These are phyloP conservation scores for Synaphobranchus kaupii DNA, from an alignment of 2,797 vertebrate genomes.

Conservation along the genomic window DNA sequence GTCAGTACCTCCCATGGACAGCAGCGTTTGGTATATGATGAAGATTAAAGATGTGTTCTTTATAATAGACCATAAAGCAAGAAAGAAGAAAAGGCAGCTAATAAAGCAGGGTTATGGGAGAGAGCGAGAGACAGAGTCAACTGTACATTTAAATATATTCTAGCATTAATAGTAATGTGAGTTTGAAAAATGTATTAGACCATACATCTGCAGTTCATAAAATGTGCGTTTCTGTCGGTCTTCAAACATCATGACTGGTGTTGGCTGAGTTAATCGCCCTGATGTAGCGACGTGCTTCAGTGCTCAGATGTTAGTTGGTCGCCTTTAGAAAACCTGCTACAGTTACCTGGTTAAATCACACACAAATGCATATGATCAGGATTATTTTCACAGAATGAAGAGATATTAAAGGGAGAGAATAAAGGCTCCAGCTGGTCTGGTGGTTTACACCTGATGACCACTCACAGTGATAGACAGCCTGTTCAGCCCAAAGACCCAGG, in stretches of 20 bases:
- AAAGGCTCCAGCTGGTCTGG: neutral
- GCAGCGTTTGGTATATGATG: neutral
- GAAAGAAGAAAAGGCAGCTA: neutral
- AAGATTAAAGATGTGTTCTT: neutral
- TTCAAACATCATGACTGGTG: neutral
- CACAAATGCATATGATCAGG: neutral
- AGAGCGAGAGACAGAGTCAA: neutral
- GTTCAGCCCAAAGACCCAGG: neutral
- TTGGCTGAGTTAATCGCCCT: neutral
- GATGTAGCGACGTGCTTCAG: neutral
- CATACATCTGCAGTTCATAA: neutral
- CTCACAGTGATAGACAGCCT: neutral
- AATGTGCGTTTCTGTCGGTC: neutral
- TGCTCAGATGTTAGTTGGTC: neutral
- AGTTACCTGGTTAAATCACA: neutral
- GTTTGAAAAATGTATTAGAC: slow-evolving; percentile 8
- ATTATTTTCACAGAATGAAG: neutral
- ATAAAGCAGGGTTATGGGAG: neutral
- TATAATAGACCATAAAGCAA: neutral
- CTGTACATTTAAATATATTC: slow-evolving; percentile 22
- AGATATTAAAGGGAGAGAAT: too few relatives aligned
- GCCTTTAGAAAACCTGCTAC: neutral
- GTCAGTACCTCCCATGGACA: neutral
- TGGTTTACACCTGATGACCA: neutral
- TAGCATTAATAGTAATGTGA: neutral